Evolutionary conservation across 2,113 vertebrate species (phyloP).

Genomic region (Psittacula cyanocephala): DNA sequence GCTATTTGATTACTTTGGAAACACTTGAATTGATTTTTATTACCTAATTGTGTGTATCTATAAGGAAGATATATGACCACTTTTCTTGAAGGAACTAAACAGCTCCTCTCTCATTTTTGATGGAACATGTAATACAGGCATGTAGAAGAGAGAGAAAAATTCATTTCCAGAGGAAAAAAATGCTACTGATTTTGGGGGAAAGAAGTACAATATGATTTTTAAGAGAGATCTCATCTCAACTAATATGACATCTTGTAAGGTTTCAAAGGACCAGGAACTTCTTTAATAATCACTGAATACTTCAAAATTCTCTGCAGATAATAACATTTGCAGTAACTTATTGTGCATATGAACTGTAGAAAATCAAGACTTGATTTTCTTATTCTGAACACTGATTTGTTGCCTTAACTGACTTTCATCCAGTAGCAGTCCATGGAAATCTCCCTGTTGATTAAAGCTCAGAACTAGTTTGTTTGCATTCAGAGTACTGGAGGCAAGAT

Average conservation of each 20-base stretch:
- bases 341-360: background rate
- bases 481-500: background rate
- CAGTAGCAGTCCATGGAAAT: background rate
- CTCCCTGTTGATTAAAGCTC: background rate
- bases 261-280: background rate
- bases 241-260: background rate
- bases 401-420: background rate
- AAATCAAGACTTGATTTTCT: background rate
- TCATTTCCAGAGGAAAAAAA: background rate
- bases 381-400: background rate
- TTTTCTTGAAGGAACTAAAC: background rate
- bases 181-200: background rate
- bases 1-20: slow-evolving; percentile 50
- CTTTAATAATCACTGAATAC: background rate
- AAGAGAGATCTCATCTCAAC: background rate
- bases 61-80: slow-evolving; percentile 17
- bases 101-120: background rate
- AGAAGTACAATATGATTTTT: background rate
- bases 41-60: background rate
- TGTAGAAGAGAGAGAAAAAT: background rate
- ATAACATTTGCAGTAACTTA: background rate
- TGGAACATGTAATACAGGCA: background rate
- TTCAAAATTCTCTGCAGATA: background rate
- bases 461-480: background rate
- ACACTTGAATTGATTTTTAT: slow-evolving; percentile 52